Conservation (phyloP, 2,797 vertebrate genomes). For the Sebastiscus albofasciatus region DNA sequence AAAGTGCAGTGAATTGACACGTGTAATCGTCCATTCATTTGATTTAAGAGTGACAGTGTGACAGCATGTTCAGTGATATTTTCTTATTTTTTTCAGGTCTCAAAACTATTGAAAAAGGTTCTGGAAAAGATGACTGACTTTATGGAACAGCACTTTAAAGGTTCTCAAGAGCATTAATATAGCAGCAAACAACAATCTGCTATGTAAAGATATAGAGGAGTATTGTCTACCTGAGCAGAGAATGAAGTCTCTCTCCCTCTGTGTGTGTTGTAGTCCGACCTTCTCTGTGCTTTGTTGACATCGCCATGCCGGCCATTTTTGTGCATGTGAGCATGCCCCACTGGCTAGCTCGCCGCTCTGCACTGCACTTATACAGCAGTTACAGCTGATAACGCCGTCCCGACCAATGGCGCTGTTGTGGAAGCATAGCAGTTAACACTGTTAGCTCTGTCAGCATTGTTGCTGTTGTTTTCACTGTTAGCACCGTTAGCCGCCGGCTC, state of each 20-base stretch:
- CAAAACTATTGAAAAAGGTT: background rate
- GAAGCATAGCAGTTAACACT: background rate
- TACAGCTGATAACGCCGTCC: no score
- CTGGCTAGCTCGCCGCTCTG: no score
- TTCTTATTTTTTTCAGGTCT: background rate
- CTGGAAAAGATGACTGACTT: background rate
- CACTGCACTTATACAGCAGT: accelerated
- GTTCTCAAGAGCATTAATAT: no score
- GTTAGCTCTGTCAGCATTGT: background rate
- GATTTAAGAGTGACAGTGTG: background rate
- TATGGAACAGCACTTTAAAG: background rate
- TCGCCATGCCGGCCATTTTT: accelerated
- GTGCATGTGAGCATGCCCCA: no score
- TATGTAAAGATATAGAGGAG: no score
- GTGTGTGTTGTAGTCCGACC: accelerated
- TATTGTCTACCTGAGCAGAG: no score
- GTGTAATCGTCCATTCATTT: background rate
- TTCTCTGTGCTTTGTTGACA: no score
- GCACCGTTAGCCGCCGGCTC: background rate
- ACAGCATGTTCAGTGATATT: no score
- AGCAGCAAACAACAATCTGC: no score
- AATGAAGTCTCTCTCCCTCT: no score
- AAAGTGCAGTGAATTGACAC: background rate
- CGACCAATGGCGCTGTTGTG: no score
- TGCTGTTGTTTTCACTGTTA: background rate